Evolutionary conservation across 2,888 invertebrate genomes (phyloP).

Genomic region (Hesperia comma): DNA sequence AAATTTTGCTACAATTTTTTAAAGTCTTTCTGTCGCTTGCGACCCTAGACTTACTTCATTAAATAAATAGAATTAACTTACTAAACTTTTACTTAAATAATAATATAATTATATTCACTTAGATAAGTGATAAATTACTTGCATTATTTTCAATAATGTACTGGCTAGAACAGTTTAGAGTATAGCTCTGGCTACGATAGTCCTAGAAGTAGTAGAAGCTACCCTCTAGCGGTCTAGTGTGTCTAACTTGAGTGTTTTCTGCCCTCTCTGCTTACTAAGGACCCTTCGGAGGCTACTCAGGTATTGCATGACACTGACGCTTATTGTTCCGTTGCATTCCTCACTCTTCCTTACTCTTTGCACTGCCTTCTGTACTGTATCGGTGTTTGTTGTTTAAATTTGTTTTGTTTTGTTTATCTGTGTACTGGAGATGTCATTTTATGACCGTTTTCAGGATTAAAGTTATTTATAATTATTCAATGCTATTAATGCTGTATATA

Average conservation of each 20-base stretch:
- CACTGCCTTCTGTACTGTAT: neutral
- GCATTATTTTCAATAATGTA: too few species aligned
- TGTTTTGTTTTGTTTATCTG: neutral
- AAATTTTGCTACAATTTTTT: too few species aligned
- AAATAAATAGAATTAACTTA: too few species aligned
- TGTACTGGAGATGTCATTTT: too few species aligned
- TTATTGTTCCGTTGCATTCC: slow-evolving; percentile 16
- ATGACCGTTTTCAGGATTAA: too few species aligned
- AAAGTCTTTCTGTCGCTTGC: too few species aligned
- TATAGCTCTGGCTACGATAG: neutral
- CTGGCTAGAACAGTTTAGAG: neutral
- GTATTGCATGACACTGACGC: slow-evolving; percentile 61
- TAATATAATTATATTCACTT: neutral
- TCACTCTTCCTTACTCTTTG: slow-evolving; percentile 2
- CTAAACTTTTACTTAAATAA: neutral
- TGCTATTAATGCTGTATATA: too few species aligned
- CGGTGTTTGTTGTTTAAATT: neutral
- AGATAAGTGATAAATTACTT: too few species aligned
- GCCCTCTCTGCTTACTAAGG: slow-evolving; percentile 76
- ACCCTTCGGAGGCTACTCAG: slow-evolving; percentile 73
- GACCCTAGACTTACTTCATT: too few species aligned
- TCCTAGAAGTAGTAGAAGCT: neutral
- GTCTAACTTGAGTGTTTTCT: slow-evolving; percentile 55
- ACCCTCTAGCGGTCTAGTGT: slow-evolving; percentile 26
- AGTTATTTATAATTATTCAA: too few species aligned